Base-by-base conservation (phyloP, 1,140 invertebrate genomes). In the Zaprionus tsacasi region DNA sequence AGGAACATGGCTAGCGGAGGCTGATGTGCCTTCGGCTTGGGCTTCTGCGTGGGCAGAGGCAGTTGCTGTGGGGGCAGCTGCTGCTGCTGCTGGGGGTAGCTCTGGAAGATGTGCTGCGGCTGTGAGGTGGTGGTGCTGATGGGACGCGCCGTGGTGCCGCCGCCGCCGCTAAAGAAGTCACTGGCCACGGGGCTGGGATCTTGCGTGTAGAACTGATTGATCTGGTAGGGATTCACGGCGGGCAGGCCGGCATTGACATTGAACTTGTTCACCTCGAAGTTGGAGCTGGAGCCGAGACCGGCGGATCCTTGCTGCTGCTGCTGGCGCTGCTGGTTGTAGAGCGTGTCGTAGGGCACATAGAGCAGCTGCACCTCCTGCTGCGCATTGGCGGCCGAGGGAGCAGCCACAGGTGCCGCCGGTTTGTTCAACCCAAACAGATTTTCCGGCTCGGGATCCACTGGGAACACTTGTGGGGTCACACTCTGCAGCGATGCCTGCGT, bases 1-100 rank as follows among this genome's bases (percentile, higher is more conserved):
- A 96, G 95, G 79, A 96, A 97, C 67, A 97, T 96, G 6, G 96
- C 96, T 35, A 97, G 85, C 1, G 96, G 96, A 1, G 96, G 96
- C 91, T 97, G 96, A 92, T 97, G 96, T 0, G 96, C 95, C 56
- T 95, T 95, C 1, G 94, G 88, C 83, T 94, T 95, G 1, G 94
- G 92, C 76, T 93, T 93, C 27, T 93, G 85, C 6, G 91, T 89
- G 33, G 78, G 90, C 36, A 78, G 82, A 45, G 82, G 78, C 1
- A 70, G 70, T 10, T 73, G 66, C 5, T 60, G 10, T 43, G 80
- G 73, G 0, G 45, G 56, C n/a, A 1, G 21, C 1, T 69, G 60
- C 2, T 43, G 57, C 52, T 82, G 78, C 3, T 60, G 75, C 17
- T 74, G 71, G 0, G 54, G 76, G 8, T 71, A 92, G 60, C 63